Evolutionary conservation across 2,888 invertebrate species (phyloP).

Genomic region (Sesamia inferens): DNA sequence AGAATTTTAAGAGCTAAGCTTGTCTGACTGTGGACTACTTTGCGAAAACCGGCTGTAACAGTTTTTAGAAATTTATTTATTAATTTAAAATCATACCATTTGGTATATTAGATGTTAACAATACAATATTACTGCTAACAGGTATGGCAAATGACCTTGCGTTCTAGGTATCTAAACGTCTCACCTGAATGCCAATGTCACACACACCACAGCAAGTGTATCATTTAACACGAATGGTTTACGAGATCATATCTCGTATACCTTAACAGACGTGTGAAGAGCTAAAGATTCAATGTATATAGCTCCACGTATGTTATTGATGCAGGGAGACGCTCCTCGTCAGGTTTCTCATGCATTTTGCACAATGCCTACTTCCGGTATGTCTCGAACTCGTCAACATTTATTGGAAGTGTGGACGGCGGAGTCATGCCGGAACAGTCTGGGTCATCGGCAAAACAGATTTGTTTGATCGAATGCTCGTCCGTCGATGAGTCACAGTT

Average conservation of each 20-base stretch:
- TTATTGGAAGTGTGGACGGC: slow-evolving; percentile 60
- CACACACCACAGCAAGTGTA: slow-evolving; percentile 68
- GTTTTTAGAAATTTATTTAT: slow-evolving; percentile 29
- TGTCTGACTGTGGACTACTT: slow-evolving; percentile 2
- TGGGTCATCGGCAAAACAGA: slow-evolving; percentile 69
- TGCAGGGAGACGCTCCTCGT: slow-evolving; percentile 46
- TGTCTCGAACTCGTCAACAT: slow-evolving; percentile 55
- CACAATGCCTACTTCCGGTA: slow-evolving; percentile 67
- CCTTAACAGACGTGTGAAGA: slow-evolving; percentile 50
- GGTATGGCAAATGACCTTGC: slow-evolving; percentile 79
- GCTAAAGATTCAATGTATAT: slow-evolving; percentile 35
- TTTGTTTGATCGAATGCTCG: slow-evolving; percentile 68
- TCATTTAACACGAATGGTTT: slow-evolving; percentile 64
- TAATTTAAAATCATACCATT: slow-evolving; percentile 23
- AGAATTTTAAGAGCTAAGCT: slow-evolving; percentile 14
- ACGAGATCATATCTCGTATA: slow-evolving; percentile 62
- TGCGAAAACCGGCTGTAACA: slow-evolving; percentile 29
- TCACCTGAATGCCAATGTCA: slow-evolving; percentile 86
- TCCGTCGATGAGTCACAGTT: slow-evolving; percentile 76
- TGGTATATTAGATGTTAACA: slow-evolving; percentile 52
- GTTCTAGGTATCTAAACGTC: slow-evolving; percentile 79
- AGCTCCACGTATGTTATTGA: slow-evolving; percentile 52
- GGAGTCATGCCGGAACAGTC: slow-evolving; percentile 76
- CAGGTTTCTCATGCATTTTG: slow-evolving; percentile 69
- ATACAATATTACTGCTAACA: slow-evolving; percentile 73